phyloP scores from a whole-genome alignment of 2,113 vertebrate genomes.

The Crotalus viridis region DNA sequence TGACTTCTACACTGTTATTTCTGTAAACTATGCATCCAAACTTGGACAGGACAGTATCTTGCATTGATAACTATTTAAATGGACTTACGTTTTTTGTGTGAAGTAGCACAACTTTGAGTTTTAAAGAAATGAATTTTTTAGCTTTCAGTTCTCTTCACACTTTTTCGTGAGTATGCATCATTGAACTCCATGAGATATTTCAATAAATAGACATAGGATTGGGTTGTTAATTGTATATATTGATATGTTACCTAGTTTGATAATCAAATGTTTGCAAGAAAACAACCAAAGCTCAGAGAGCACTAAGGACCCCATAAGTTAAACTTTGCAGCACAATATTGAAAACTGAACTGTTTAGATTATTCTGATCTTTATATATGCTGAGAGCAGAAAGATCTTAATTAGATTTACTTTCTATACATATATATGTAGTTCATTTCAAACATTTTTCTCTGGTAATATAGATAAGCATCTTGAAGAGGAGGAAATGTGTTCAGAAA shows the following conservation, averaged over 20 bases:
- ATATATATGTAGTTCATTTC: neutral
- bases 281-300: neutral
- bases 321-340: constrained; percentile 53
- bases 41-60: neutral
- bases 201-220: neutral
- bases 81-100: neutral
- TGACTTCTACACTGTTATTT: constrained; percentile 20
- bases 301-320: neutral
- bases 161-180: neutral
- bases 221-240: constrained; percentile 58
- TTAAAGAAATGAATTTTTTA: constrained; percentile 67
- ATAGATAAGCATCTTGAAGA: constrained; percentile 10
- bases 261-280: neutral
- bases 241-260: constrained; percentile 59
- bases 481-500: neutral
- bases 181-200: neutral
- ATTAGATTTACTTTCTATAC: constrained; percentile 58
- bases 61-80: neutral
- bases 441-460: neutral
- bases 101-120: constrained; percentile 30
- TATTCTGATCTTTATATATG: constrained; percentile 70
- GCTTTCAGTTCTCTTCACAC: neutral
- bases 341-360: constrained; percentile 72
- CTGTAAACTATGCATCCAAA: neutral
- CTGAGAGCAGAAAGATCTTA: constrained; percentile 66